Percentiles rank a stretch among this genome's conserved stretches.
These are phyloP conservation scores for Digitonthophagus gazella DNA, from an alignment of 2,888 invertebrate species.

Conservation along the genomic window DNA sequence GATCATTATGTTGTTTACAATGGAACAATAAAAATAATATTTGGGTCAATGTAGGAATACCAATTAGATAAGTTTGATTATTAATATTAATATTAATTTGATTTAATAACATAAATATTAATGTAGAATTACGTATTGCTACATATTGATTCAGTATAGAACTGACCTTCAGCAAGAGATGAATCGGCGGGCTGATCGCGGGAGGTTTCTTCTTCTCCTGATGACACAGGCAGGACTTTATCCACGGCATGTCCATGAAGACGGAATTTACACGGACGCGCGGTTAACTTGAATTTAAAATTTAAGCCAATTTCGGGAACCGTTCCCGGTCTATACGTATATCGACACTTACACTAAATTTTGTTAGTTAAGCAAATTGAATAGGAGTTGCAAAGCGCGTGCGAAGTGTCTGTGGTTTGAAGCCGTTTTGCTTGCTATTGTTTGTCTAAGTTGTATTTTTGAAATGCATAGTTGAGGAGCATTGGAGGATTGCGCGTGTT, in stretches of 20 bases:
- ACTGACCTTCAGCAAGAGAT: slow-evolving; percentile 52
- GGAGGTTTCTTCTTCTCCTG: slow-evolving; percentile 52
- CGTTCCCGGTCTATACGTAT: not conserved
- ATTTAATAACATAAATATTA: slow-evolving; percentile 44
- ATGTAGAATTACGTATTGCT: too few relatives aligned
- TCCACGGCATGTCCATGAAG: slow-evolving; percentile 50
- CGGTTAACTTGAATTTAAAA: not conserved
- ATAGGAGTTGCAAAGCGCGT: not conserved
- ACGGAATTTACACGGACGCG: not conserved
- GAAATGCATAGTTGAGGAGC: slow-evolving; percentile 2
- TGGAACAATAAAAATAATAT: not conserved
- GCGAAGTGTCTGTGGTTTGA: not conserved
- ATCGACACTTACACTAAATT: slow-evolving; percentile 3
- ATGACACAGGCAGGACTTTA: slow-evolving; percentile 52
- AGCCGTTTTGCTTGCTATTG: not conserved
- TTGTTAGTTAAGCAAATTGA: slow-evolving; percentile 3
- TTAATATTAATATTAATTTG: too few relatives aligned
- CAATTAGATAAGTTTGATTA: too few relatives aligned
- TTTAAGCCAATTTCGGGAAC: not conserved
- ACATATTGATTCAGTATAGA: not conserved
- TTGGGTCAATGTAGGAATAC: not conserved
- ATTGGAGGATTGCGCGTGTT: slow-evolving; percentile 29
- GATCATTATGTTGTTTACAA: not conserved
- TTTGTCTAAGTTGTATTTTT: not conserved
- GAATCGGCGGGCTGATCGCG: slow-evolving; percentile 53